These are phyloP conservation scores for Metallyticus violacea DNA, from an alignment of 2,888 invertebrate species.

Conservation along the genomic window DNA sequence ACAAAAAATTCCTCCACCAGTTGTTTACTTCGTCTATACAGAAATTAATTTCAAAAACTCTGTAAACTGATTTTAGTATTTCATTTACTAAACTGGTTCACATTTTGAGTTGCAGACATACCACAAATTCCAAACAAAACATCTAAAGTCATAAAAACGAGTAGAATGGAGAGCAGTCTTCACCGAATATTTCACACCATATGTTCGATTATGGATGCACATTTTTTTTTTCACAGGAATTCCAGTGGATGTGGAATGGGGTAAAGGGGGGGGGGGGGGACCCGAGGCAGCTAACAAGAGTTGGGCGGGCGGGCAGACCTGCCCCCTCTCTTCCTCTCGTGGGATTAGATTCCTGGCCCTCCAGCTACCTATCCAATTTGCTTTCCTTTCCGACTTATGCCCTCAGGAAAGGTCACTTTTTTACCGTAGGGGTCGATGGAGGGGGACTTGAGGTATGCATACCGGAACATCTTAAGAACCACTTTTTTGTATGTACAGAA, in stretches of 20 bases:
- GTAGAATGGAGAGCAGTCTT: too few species aligned
- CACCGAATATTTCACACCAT: background rate
- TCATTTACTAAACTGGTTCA: too few species aligned
- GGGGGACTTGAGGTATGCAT: background rate
- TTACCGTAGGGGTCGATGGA: background rate
- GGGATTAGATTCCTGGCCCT: background rate
- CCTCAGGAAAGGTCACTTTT: slow-evolving; percentile 1
- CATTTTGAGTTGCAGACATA: too few species aligned
- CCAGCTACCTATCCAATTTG: slow-evolving; percentile 9
- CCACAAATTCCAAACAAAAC: too few species aligned
- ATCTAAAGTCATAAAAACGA: too few species aligned
- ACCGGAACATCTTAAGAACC: background rate
- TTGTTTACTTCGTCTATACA: too few species aligned
- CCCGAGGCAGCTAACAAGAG: background rate
- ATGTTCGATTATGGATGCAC: background rate
- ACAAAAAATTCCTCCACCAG: too few species aligned
- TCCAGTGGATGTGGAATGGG: background rate
- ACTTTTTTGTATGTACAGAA: background rate
- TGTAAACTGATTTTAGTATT: too few species aligned
- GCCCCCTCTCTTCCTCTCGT: background rate
- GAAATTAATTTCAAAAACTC: too few species aligned
- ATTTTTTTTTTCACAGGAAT: background rate
- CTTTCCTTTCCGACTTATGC: slow-evolving; percentile 6
- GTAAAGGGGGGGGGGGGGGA: too few species aligned
- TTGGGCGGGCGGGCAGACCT: too few species aligned